Evolutionary conservation across 2,113 vertebrate species (phyloP).

Genomic region (Solenodon paradoxus): DNA sequence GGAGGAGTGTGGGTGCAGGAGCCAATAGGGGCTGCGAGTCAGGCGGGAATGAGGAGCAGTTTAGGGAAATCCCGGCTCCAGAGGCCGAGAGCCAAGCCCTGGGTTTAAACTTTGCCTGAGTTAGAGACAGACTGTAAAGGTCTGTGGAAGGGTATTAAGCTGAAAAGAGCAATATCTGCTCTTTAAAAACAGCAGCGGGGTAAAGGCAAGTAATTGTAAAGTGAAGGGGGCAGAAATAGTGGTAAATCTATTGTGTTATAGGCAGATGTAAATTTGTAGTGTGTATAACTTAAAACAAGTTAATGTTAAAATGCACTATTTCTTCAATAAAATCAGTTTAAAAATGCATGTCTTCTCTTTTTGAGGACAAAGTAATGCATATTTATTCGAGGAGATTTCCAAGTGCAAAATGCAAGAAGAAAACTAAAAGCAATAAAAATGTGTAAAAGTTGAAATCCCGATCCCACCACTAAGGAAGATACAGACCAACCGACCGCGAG

Average conservation of each 20-base stretch:
- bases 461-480: neutral
- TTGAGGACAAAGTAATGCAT: neutral
- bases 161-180: neutral
- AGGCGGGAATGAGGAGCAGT: fast-evolving
- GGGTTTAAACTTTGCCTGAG: neutral
- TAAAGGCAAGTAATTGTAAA: too few relatives aligned
- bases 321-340: too few relatives aligned
- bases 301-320: too few relatives aligned
- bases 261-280: too few relatives aligned
- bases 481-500: neutral
- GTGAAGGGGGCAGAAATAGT: too few relatives aligned
- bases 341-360: neutral
- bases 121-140: neutral
- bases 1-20: fast-evolving
- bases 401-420: neutral
- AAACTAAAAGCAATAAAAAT: neutral
- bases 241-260: too few relatives aligned
- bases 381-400: neutral
- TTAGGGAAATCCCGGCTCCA: neutral
- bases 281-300: too few relatives aligned
- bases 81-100: neutral
- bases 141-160: neutral
- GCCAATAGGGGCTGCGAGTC: too few relatives aligned
- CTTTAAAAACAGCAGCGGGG: neutral
- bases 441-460: neutral